phyloP scores from a whole-genome alignment of 2,797 vertebrate species.

The Scleropages formosus region DNA sequence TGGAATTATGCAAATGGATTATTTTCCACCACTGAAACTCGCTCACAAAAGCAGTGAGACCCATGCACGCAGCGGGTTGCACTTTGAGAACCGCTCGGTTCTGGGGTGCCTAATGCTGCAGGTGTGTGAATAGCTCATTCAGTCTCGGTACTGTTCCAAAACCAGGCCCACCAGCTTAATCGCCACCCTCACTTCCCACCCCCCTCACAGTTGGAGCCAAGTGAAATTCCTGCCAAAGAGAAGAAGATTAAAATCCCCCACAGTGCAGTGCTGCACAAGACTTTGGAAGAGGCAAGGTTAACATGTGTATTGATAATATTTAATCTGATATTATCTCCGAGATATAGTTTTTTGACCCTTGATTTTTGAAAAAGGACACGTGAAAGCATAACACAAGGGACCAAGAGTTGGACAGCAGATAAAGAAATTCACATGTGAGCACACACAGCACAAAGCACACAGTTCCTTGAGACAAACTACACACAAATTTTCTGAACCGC shows the following conservation, averaged over 20 bases:
- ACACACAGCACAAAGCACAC: too few relatives aligned
- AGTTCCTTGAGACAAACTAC: too few relatives aligned
- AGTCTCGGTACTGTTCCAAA: neutral
- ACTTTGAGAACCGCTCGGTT: neutral
- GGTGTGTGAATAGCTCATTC: neutral
- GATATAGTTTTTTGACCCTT: too few relatives aligned
- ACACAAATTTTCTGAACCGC: too few relatives aligned
- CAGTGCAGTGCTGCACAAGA: too few relatives aligned
- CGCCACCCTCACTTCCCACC: neutral
- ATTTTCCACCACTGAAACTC: neutral
- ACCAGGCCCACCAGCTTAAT: neutral
- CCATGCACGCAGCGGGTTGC: neutral
- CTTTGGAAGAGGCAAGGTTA: too few relatives aligned
- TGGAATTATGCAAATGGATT: constrained; percentile 5
- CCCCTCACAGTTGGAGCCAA: neutral
- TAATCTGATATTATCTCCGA: too few relatives aligned
- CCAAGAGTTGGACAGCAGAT: too few relatives aligned
- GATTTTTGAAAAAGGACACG: too few relatives aligned
- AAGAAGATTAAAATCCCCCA: constrained; percentile 1
- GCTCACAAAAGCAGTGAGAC: neutral
- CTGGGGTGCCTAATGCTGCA: constrained; percentile 1
- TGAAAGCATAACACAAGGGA: too few relatives aligned
- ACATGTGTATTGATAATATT: too few relatives aligned
- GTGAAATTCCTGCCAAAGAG: neutral
- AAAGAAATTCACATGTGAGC: too few relatives aligned